phyloP scores from a whole-genome alignment of 2,888 invertebrate species.

The Stenodema calcarata region DNA sequence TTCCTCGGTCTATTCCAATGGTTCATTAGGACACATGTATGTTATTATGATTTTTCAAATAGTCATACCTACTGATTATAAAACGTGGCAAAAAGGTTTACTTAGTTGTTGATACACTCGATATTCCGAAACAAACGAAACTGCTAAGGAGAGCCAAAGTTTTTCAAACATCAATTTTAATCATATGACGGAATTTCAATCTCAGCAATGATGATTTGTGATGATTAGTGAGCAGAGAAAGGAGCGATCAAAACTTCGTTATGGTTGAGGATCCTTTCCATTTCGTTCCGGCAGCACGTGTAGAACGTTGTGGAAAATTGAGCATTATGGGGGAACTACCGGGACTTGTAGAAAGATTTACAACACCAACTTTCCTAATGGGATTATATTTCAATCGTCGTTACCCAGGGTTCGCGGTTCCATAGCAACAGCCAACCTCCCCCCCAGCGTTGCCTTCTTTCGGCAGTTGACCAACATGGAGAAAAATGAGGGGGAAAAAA shows the following conservation, averaged over 20 bases:
- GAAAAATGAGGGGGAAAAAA: not conserved
- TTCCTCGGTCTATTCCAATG: no score
- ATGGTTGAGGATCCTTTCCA: not conserved
- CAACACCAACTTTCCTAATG: not conserved
- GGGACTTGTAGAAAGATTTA: not conserved
- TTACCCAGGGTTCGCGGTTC: not conserved
- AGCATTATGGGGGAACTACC: not conserved
- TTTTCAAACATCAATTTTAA: not conserved
- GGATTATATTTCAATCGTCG: not conserved
- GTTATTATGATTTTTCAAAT: no score
- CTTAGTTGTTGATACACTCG: no score
- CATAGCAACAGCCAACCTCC: not conserved
- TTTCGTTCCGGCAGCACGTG: not conserved
- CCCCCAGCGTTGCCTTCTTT: not conserved
- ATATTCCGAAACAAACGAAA: no score
- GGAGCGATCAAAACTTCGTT: not conserved
- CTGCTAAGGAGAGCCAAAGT: not conserved
- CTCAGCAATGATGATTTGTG: not conserved
- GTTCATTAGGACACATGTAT: no score
- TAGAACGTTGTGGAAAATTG: not conserved
- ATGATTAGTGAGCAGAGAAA: not conserved
- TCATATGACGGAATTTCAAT: not conserved
- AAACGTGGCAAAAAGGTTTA: no score
- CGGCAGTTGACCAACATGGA: not conserved
- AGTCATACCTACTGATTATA: no score